Percentiles rank a stretch among this genome's conserved stretches.
These are phyloP conservation scores for Grallaria varia DNA, from an alignment of 2,113 vertebrate genomes.

Conservation along the genomic window DNA sequence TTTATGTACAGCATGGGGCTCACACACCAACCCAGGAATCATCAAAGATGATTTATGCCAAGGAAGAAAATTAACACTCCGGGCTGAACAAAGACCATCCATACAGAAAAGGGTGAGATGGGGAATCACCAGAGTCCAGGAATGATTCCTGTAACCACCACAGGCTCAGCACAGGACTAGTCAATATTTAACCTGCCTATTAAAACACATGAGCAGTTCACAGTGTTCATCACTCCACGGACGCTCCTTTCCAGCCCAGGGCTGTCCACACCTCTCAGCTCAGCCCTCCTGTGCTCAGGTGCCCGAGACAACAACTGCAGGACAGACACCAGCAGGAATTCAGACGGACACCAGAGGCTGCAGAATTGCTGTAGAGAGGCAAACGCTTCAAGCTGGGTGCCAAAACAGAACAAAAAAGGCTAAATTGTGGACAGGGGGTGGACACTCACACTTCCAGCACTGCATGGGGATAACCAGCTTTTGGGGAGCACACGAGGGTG, in stretches of 20 bases:
- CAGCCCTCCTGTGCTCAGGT: not conserved
- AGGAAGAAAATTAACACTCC: slow-evolving; percentile 24
- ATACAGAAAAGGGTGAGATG: not conserved
- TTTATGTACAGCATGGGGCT: slow-evolving; percentile 82
- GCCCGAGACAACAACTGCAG: not conserved
- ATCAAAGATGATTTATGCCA: slow-evolving; percentile 26
- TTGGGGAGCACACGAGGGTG: not conserved
- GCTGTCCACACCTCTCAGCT: not conserved
- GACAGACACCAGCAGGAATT: not conserved
- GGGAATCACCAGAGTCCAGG: not conserved
- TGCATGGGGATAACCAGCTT: not conserved
- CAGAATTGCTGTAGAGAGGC: not conserved
- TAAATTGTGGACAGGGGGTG: not conserved
- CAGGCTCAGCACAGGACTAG: not conserved
- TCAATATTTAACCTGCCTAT: not conserved
- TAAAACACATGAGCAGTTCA: not conserved
- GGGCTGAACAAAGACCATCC: not conserved
- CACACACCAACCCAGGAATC: slow-evolving; percentile 63
- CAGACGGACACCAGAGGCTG: not conserved
- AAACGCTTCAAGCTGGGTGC: not conserved
- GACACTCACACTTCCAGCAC: not conserved
- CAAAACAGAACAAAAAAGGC: not conserved
- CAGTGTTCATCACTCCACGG: not conserved
- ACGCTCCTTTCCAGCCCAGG: not conserved
- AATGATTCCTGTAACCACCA: not conserved